A percentile compares a stretch with the other conserved stretches of the same genome.
phyloP scores from a whole-genome alignment of 2,797 vertebrate genomes.

The Crocodylus rhombifer region DNA sequence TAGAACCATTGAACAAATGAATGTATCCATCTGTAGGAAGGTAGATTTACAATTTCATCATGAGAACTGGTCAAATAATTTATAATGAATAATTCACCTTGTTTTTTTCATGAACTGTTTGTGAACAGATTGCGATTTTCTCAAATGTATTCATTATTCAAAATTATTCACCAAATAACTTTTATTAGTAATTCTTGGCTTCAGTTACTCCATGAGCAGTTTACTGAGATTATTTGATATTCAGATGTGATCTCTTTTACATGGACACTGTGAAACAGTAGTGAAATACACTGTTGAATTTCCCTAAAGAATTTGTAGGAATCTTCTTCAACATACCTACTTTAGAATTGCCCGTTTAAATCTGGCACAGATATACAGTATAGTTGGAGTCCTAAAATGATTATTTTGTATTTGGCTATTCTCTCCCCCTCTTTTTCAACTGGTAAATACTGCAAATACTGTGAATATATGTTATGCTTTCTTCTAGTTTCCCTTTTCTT shows the following conservation, averaged over 20 bases:
- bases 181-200: constrained; percentile 61
- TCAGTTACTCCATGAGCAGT: constrained; percentile 65
- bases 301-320: background rate
- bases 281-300: background rate
- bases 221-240: constrained; percentile 66
- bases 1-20: background rate
- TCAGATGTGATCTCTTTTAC: background rate
- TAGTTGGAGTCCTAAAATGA: background rate
- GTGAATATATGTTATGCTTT: background rate
- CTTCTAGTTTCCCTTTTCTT: constrained; percentile 5
- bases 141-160: constrained; percentile 76
- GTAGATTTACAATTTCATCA: constrained; percentile 74
- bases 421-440: background rate
- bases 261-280: background rate
- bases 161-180: constrained; percentile 75
- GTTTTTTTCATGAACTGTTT: constrained; percentile 72
- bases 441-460: background rate
- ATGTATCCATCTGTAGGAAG: constrained; percentile 46
- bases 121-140: constrained; percentile 77
- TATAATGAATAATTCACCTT: constrained; percentile 78
- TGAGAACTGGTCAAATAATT: constrained; percentile 77
- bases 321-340: background rate
- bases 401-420: background rate
- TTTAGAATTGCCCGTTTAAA: constrained; percentile 6
- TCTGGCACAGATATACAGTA: background rate